Conservation (phyloP, 1,140 invertebrate species). For the Theocolax elegans region DNA sequence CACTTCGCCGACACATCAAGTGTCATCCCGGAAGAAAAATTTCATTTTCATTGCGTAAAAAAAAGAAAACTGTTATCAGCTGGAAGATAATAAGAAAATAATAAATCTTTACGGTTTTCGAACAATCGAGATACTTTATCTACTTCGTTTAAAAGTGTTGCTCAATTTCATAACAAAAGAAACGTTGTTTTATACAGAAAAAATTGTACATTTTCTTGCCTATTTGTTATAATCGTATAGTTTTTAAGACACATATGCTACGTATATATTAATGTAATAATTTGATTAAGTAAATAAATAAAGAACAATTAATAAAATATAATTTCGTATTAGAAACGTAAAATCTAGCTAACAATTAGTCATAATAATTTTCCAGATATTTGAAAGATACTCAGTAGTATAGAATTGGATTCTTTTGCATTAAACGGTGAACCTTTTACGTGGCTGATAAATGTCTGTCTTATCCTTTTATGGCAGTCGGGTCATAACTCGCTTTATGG, state of each 20-base stretch:
- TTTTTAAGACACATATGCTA: too few relatives aligned
- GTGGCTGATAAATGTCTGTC: slow-evolving; percentile 60
- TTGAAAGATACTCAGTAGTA: background rate
- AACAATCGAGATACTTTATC: slow-evolving; percentile 39
- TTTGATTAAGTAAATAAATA: too few relatives aligned
- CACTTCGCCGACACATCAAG: background rate
- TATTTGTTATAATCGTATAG: too few relatives aligned
- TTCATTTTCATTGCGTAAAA: slow-evolving; percentile 13
- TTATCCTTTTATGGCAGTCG: slow-evolving; percentile 59
- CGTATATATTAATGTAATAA: too few relatives aligned
- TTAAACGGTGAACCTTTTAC: slow-evolving; percentile 45
- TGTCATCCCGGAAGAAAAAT: slow-evolving; percentile 1
- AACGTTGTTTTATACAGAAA: too few relatives aligned
- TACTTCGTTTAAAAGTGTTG: slow-evolving; percentile 38
- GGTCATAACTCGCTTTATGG: slow-evolving; percentile 60
- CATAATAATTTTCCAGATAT: too few relatives aligned
- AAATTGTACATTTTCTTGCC: too few relatives aligned
- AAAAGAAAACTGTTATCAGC: slow-evolving; percentile 18
- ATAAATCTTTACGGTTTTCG: slow-evolving; percentile 51
- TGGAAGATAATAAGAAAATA: slow-evolving; percentile 42
- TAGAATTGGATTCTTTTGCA: slow-evolving; percentile 40
- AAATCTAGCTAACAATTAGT: too few relatives aligned
- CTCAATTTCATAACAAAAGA: slow-evolving; percentile 41
- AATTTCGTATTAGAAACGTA: too few relatives aligned
- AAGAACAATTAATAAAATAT: too few relatives aligned